Percentiles rank a stretch among this genome's conserved stretches.
These are phyloP conservation scores for Indicator indicator DNA, from an alignment of 2,113 vertebrate genomes.

Conservation along the genomic window DNA sequence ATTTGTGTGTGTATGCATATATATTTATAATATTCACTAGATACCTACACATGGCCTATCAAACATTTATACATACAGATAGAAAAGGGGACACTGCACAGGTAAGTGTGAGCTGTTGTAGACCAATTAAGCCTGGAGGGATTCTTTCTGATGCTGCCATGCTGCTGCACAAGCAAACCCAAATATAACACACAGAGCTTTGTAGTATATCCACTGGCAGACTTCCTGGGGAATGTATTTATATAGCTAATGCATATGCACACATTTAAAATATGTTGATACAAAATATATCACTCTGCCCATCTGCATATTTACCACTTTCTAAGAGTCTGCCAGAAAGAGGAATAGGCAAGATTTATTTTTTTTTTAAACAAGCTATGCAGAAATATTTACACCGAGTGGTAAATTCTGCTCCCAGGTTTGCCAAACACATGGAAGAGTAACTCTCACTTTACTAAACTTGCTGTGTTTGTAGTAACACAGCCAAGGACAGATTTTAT, in stretches of 20 bases:
- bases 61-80: background rate
- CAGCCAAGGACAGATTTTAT: constrained; percentile 11
- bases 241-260: constrained; percentile 68
- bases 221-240: constrained; percentile 55
- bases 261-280: constrained; percentile 65
- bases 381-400: constrained; percentile 51
- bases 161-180: constrained; percentile 1
- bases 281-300: constrained; percentile 61
- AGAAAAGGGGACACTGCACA: background rate
- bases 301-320: constrained; percentile 68
- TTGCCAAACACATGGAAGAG: constrained; percentile 43
- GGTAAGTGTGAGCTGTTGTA: background rate
- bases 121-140: background rate
- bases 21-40: background rate
- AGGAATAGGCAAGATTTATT: constrained; percentile 13
- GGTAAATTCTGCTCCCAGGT: constrained; percentile 49
- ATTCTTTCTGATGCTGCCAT: background rate
- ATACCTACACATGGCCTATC: background rate
- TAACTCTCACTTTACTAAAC: constrained; percentile 36
- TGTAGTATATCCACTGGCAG: constrained; percentile 53
- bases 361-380: constrained; percentile 23
- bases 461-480: constrained; percentile 23
- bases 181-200: constrained; percentile 5
- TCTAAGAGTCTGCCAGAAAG: constrained; percentile 52
- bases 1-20: background rate